Base-by-base conservation (phyloP, 2,113 vertebrate genomes). In the Glareola pratincola region DNA sequence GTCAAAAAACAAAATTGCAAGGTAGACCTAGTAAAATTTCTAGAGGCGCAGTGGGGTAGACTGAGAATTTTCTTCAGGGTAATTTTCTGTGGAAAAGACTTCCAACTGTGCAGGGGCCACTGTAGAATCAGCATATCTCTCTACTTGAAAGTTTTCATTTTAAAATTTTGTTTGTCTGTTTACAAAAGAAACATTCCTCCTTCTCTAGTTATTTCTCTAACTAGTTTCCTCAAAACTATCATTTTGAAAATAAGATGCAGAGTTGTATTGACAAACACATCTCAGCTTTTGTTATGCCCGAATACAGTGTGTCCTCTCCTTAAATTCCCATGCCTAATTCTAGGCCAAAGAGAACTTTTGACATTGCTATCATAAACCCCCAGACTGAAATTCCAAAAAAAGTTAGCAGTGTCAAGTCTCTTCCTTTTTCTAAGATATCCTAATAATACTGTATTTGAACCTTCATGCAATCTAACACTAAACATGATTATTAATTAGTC, bases 1-100 rank as follows among this genome's bases (percentile, higher is more conserved):
- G n/a, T 56, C 39, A 36, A 60, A 77, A 56, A 72, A 37, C 24
- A 81, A 96, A 97, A 91, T 39, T 90, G 59, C 41, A 92, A 79
- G 84, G 80, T 93, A 94, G 74, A 95, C 66, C 47, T 51, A 87
- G 60, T 87, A 41, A 71, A 59, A 92, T 82, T 97, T 96, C 88
- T 82, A 80, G 43, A 89, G 57, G 60, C 76, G 85, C 57, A 85
- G 45, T 30, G 57, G 62, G 82, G 97, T 53, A 85, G 64, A 95
- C 36, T 78, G 30, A 83, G 79, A 92, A 91, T 66, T 66, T 88
- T 94, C 76, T 93, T 85, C 77, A 86, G 90, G 29, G 63, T 54
- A 85, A 95, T 97, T 97, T 97, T 72, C 29, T 93, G 67, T 30
- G 85, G 64, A 74, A 94, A 88, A 92, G 59, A 26, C 23, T 88